Base-by-base conservation (phyloP, 2,888 invertebrate genomes). In the Frankliniella intonsa region DNA sequence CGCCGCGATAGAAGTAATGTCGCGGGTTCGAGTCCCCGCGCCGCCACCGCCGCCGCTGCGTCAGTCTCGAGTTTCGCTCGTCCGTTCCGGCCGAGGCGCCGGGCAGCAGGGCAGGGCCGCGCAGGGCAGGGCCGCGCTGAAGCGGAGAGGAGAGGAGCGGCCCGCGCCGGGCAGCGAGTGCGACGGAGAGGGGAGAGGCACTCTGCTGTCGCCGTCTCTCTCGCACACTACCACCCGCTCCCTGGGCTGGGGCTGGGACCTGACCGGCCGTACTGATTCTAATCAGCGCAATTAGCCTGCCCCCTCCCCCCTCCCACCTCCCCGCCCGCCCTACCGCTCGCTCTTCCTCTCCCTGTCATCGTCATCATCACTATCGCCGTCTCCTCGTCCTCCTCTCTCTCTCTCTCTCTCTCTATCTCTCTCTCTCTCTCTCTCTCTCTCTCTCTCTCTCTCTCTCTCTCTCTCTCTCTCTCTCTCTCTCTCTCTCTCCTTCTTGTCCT, bases 231-330 rank as follows among this genome's bases (percentile, higher is more conserved):
- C 55, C 55, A 38, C 38, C 17, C 19, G 55, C 55, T 55, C 25
- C 25, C 69, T 38, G 38, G 38, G 38, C 38, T 3, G 38, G 38
- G 38, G 38, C 38, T 76, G 69, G 69, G 69, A 76, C 69, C 69
- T 76, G 69, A 76, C 69, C 69, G 69, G 69, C 69, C 69, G 69
- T 76, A 76, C 69, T 76, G 69, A 76, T 76, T 76, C 69, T 76
- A 76, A 76, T 76, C 69, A 76, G 69, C 22, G 25, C 69, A 76
- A 76, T 76, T 76, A 76, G 69, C 69, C 25, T 22, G 62, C 69
- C 22, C 22, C 22, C 65, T 65, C 65, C n/a, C 65, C n/a, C 65
- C n/a, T n/a, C 38, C 69, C 69, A 8, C 69, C 69, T 69, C 69
- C 69, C 11, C 65, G 65, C 69, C 25, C 25, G 25, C 11, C 22